phyloP scores from a whole-genome alignment of 2,797 vertebrate species.

The Zalophus californianus region DNA sequence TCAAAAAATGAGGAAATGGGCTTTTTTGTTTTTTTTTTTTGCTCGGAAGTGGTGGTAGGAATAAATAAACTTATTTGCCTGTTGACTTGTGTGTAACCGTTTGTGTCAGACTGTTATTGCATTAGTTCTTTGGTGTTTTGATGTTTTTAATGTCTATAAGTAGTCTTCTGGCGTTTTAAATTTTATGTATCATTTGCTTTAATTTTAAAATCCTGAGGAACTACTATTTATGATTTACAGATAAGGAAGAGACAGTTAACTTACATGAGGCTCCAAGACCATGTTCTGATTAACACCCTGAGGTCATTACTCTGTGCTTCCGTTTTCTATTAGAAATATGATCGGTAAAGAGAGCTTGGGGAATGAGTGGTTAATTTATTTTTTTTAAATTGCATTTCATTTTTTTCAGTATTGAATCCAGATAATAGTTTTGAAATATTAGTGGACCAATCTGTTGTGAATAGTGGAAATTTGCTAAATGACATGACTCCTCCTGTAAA shows the following conservation, averaged over 20 bases:
- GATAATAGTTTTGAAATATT: slow-evolving; percentile 97
- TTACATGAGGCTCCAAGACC: not conserved
- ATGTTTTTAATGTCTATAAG: not conserved
- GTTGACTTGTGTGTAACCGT: not conserved
- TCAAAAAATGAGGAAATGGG: not conserved
- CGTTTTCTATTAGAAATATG: not conserved
- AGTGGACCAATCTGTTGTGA: slow-evolving; percentile 96
- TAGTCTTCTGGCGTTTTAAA: not conserved
- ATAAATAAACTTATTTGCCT: not conserved
- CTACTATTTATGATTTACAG: not conserved
- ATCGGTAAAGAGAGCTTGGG: not conserved
- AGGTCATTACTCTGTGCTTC: not conserved
- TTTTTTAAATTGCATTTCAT: slow-evolving; percentile 49
- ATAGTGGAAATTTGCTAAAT: slow-evolving; percentile 94
- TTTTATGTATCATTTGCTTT: not conserved
- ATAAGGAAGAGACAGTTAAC: not conserved
- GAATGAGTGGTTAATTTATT: slow-evolving; percentile 12
- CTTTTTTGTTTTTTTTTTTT: not conserved
- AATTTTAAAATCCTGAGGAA: slow-evolving; percentile 24
- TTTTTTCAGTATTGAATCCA: slow-evolving; percentile 94
- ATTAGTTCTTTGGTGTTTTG: slow-evolving; percentile 11
- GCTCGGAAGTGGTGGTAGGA: not conserved
- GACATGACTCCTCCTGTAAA: slow-evolving; percentile 97
- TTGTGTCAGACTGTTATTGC: not conserved
- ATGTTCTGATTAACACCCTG: not conserved